These are phyloP conservation scores for Stigmatopora nigra DNA, from an alignment of 2,113 vertebrate species.

Conservation along the genomic window DNA sequence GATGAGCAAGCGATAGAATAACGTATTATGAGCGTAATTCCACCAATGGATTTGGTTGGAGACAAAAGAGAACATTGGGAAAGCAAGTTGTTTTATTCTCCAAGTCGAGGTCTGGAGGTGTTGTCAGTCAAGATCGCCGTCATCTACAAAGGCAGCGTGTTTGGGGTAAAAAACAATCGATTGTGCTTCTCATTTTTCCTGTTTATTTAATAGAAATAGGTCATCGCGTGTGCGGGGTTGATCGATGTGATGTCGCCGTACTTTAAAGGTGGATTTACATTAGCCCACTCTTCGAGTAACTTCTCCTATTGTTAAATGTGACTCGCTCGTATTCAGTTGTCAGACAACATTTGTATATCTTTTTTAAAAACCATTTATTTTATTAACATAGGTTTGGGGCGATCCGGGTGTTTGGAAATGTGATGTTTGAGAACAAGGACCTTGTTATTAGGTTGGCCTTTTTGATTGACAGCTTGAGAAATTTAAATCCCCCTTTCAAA, in stretches of 20 bases:
- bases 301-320: not conserved
- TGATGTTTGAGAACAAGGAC: conserved; percentile 24
- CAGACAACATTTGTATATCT: too few species aligned
- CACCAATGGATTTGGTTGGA: too few species aligned
- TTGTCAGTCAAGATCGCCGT: not conserved
- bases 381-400: not conserved
- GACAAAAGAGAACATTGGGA: not conserved
- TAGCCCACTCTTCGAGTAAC: not conserved
- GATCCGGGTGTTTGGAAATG: not conserved
- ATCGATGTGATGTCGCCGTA: conserved; percentile 24
- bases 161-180: not conserved
- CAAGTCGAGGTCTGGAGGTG: not conserved
- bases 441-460: conserved; percentile 52
- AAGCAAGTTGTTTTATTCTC: not conserved
- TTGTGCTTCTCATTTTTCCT: not conserved
- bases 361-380: not conserved
- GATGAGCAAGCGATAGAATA: not conserved
- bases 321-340: not conserved
- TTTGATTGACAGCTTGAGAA: conserved; percentile 62
- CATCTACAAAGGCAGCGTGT: conserved; percentile 6
- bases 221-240: conserved; percentile 8
- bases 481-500: conserved; percentile 63
- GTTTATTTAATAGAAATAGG: not conserved
- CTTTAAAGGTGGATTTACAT: conserved; percentile 12
- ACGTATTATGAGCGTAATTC: too few species aligned